phyloP scores from a whole-genome alignment of 2,797 vertebrate genomes.

The Channallabes apus region DNA sequence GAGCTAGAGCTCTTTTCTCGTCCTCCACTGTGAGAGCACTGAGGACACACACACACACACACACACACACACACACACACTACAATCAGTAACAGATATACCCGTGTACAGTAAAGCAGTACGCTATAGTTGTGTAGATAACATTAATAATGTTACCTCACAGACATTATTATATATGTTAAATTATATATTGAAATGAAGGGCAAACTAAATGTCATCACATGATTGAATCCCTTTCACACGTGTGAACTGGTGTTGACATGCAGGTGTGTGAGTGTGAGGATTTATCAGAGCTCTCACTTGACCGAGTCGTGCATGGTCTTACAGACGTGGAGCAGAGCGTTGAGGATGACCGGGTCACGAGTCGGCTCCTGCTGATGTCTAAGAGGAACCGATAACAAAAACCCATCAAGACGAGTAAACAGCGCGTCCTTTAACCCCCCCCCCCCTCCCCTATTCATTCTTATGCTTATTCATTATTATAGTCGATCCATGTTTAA shows the following conservation, averaged over 20 bases:
- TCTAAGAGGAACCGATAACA: conserved; percentile 65
- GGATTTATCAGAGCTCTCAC: conserved; percentile 69
- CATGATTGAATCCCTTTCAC: too few species aligned
- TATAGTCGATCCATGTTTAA: neutral
- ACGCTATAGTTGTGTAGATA: neutral
- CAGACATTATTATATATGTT: too few species aligned
- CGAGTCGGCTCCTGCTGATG: conserved; percentile 90
- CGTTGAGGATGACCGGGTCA: conserved; percentile 95
- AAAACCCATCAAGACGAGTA: neutral
- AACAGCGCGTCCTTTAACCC: neutral
- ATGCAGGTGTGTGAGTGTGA: neutral
- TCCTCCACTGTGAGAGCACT: conserved; percentile 95
- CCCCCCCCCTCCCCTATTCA: neutral
- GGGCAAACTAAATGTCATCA: too few species aligned
- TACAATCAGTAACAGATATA: neutral
- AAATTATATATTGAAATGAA: too few species aligned
- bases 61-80: neutral
- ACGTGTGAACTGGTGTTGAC: too few species aligned
- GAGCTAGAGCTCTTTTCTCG: conserved; percentile 86
- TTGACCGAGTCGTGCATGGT: conserved; percentile 98
- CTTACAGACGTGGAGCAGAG: conserved; percentile 94
- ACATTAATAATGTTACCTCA: neutral
- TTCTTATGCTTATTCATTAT: neutral
- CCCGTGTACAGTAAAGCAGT: neutral
- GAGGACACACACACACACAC: conserved; percentile 26